phyloP scores from a whole-genome alignment of 2,888 invertebrate genomes.

The Spialia ferax region DNA sequence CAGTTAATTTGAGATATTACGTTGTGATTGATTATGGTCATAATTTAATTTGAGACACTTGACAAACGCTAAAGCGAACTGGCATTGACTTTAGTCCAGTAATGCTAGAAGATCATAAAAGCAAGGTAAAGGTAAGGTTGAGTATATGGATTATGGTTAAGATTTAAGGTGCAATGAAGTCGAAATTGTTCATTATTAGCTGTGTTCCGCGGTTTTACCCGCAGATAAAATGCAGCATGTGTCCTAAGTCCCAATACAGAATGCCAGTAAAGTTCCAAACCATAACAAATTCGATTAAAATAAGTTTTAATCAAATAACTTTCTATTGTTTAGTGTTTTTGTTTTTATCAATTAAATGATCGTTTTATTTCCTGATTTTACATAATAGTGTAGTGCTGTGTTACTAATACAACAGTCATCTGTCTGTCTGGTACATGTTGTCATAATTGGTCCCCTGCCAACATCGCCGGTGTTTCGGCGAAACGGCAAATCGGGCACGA shows the following conservation, averaged over 20 bases:
- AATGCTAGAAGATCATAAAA: not conserved
- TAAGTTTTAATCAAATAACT: too few species aligned
- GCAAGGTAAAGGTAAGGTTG: too few species aligned
- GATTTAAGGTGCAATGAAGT: too few species aligned
- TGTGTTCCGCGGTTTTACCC: too few species aligned
- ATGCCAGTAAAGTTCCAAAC: too few species aligned
- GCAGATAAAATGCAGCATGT: too few species aligned
- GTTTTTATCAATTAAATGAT: not conserved
- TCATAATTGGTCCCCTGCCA: slow-evolving; percentile 65
- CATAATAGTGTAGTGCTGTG: slow-evolving; percentile 16
- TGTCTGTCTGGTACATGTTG: slow-evolving; percentile 37
- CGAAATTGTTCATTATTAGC: too few species aligned
- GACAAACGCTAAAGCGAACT: not conserved
- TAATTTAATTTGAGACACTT: not conserved
- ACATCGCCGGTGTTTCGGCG: slow-evolving; percentile 50
- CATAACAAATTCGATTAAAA: too few species aligned
- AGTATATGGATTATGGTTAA: too few species aligned
- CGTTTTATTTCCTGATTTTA: not conserved
- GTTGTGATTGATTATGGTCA: not conserved
- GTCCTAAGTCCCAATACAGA: too few species aligned
- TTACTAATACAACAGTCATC: slow-evolving; percentile 13
- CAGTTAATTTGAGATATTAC: not conserved
- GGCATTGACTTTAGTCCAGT: not conserved
- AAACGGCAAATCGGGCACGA: slow-evolving; percentile 42
- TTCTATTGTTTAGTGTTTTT: not conserved